Conservation (phyloP, 2,113 vertebrate species). For the Nestor notabilis region DNA sequence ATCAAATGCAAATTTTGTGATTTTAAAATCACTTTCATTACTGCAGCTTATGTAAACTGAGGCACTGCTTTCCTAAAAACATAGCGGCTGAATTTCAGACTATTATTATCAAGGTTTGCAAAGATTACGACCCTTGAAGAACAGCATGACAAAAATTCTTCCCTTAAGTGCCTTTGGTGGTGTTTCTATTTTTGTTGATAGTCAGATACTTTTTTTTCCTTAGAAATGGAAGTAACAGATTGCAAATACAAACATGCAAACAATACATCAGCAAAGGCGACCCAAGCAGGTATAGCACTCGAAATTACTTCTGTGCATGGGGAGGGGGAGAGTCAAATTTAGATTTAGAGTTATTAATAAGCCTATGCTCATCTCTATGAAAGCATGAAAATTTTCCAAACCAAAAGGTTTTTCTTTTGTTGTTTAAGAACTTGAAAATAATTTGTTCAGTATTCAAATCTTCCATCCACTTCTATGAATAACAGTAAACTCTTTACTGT, state of each 20-base stretch:
- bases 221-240: background rate
- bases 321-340: background rate
- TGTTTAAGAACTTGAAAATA: background rate
- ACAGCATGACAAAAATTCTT: background rate
- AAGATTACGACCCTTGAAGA: background rate
- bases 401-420: background rate
- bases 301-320: background rate
- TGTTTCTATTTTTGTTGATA: background rate
- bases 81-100: background rate
- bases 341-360: background rate
- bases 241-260: background rate
- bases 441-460: background rate
- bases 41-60: background rate
- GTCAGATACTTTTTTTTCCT: background rate
- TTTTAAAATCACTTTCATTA: background rate
- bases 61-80: background rate
- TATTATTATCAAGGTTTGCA: background rate
- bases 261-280: background rate
- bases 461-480: background rate
- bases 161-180: background rate
- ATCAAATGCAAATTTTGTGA: background rate
- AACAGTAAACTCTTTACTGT: background rate
- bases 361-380: background rate
- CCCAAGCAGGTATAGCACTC: background rate
- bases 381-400: background rate